Evolutionary conservation across 1,140 invertebrate species (phyloP), one percentile per base, ranked within the genome.

Genomic region (Carcinoscorpius rotundicauda): DNA sequence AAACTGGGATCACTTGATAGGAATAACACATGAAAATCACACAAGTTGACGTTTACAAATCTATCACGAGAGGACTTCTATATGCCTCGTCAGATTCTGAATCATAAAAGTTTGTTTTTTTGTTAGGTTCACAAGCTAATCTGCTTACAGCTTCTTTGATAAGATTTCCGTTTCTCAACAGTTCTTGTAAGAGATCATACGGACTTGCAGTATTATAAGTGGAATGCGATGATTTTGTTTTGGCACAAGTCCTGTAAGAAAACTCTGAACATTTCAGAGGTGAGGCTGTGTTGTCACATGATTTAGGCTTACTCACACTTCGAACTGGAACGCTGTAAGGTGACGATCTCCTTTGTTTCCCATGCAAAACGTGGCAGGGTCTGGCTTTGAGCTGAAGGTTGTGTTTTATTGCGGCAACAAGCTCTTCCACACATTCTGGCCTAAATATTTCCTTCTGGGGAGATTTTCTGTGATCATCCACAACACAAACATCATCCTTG

Each of bases 71-170:
- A 29, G 29, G 29, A 29, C 29, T 29, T 29, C 29, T 29, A 29
- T 29, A 29, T 29, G 29, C 29, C 29, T 29, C 29, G 29, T 29
- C 29, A 29, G 29, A 29, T 29, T 29, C 29, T 29, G 29, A 29
- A 29, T 29, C 29, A 29, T 29, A 29, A 29, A 29, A 29, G 29
- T 29, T 29, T 29, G 29, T 29, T 29, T 29, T 29, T 29, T 29
- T 29, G 29, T 29, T 29, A 29, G 29, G 29, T 29, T 29, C 29
- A 29, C 29, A 29, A 29, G 29, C 29, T 9, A 87, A 74, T 71
- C 85, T 79, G 64, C 84, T 80, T 3, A 86, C 85, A 4, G 86
- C 85, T 73, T 86, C 85, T 70, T 84, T 86, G 53, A 87, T 86
- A n/a, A 86, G 77, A 65, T 81, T 82, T 57, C 85, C 84, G 65